Base-by-base conservation (phyloP, 1,140 invertebrate species). In the Drosophila lacertosa region DNA sequence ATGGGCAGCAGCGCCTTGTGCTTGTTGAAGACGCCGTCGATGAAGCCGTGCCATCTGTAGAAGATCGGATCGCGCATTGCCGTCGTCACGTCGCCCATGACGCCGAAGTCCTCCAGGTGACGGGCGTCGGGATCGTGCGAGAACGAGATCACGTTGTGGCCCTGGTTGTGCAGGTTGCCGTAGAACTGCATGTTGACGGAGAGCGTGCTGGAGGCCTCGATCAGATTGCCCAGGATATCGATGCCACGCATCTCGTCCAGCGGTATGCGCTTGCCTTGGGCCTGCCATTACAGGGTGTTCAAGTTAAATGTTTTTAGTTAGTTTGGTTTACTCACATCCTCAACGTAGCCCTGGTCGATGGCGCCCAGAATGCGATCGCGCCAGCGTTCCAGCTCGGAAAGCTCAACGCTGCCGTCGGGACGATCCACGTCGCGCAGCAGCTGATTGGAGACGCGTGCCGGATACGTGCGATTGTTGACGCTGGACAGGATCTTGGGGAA, bases 61-160 rank as follows among this genome's bases (percentile, higher is more conserved):
- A 95, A 95, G 60, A 95, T 92, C 0, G 95, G 95, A 89, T 95
- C 95, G 40, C 95, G 91, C 94, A 95, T 94, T 1, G 94, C 91
- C 7, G 94, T 95, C 0, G 94, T 93, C n/a, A 94, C 92, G 74
- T 95, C 94, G 9, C 93, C 94, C 91, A 95, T 95, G 0, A 95
- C 93, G 40, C 94, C 91, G 62, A 93, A 94, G 1, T 92, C 92
- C 92, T 94, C 94, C 68, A 94, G 91, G 65, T 94, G 93, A 5
- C 92, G 91, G 37, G 92, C 86, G 10, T 93, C 92, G 1, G 94
- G 95, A 88, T 95, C 95, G 74, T 95, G 94, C 48, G 93, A 91
- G 63, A 92, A 94, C 1, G 93, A 93, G 54, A 94, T 93, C 24
- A 93, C 92, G 15, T 93, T 92, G 74, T 95, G 94, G 0, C 94